phyloP scores from a whole-genome alignment of 2,888 invertebrate genomes.

The Strigamia crassipes region DNA sequence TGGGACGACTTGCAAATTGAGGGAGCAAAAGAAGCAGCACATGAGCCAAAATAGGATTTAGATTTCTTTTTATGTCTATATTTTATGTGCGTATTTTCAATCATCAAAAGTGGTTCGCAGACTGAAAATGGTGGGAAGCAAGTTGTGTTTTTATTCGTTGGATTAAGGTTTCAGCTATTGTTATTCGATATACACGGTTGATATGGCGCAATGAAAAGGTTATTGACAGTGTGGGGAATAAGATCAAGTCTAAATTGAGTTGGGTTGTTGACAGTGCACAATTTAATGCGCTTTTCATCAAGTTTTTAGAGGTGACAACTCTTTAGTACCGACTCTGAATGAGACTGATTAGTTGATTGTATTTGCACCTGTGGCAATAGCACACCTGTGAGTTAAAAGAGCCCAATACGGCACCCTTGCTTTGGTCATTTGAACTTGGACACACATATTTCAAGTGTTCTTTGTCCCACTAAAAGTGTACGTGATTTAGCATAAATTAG shows the following conservation, averaged over 20 bases:
- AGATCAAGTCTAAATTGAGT: neutral
- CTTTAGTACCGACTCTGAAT: conserved; percentile 4
- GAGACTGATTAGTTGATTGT: conserved; percentile 12
- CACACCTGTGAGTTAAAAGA: conserved; percentile 23
- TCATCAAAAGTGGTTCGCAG: no score
- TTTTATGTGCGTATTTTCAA: neutral
- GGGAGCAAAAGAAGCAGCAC: conserved; percentile 1
- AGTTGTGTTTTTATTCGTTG: neutral
- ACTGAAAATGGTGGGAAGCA: neutral
- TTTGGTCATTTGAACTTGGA: conserved; percentile 6
- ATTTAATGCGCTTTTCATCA: neutral
- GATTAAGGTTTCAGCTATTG: neutral
- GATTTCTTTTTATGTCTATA: neutral
- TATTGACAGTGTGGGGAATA: neutral
- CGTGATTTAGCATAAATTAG: conserved; percentile 24
- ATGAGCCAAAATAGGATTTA: neutral
- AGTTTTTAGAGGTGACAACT: neutral
- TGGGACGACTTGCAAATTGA: conserved; percentile 28
- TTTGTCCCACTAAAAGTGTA: neutral
- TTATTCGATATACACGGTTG: neutral
- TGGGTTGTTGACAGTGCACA: neutral
- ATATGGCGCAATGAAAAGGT: neutral
- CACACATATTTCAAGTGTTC: neutral
- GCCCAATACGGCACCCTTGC: neutral
- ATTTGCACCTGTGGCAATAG: conserved; percentile 6